These are phyloP conservation scores for Amblyraja radiata DNA, from an alignment of 2,797 vertebrate genomes.

Conservation along the genomic window DNA sequence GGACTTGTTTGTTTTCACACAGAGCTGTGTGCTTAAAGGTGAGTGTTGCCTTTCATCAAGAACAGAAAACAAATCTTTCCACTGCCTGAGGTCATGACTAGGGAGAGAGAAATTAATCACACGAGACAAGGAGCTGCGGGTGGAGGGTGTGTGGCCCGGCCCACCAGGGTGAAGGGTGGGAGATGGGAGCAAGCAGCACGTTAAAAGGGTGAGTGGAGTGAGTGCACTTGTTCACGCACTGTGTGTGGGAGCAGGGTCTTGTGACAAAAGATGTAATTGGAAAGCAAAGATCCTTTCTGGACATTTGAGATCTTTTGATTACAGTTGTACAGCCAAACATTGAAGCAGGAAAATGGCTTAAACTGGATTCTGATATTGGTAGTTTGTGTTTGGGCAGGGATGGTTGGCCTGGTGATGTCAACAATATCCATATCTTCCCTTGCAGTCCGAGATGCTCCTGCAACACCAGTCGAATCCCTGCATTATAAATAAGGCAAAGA, in stretches of 20 bases:
- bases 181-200: too few relatives aligned
- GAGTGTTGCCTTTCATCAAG: background rate
- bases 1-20: background rate
- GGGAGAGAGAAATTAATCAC: too few relatives aligned
- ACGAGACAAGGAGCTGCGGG: background rate
- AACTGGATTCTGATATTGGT: background rate
- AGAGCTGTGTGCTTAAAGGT: background rate
- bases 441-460: conserved; percentile 85
- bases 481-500: conserved; percentile 78
- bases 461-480: conserved; percentile 94
- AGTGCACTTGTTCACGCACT: background rate
- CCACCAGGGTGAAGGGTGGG: background rate
- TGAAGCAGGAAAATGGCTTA: background rate
- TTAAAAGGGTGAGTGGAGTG: background rate
- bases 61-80: background rate
- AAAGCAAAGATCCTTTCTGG: too few relatives aligned
- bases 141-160: background rate
- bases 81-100: background rate
- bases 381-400: background rate
- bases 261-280: too few relatives aligned
- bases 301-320: too few relatives aligned
- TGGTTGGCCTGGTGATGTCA: background rate
- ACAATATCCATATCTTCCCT: background rate
- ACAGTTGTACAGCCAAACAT: too few relatives aligned
- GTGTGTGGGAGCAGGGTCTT: background rate